Evolutionary conservation across 53 echinoderm and acorn worm genomes (phyloP).

Genomic region (Pentamera pediparva): DNA sequence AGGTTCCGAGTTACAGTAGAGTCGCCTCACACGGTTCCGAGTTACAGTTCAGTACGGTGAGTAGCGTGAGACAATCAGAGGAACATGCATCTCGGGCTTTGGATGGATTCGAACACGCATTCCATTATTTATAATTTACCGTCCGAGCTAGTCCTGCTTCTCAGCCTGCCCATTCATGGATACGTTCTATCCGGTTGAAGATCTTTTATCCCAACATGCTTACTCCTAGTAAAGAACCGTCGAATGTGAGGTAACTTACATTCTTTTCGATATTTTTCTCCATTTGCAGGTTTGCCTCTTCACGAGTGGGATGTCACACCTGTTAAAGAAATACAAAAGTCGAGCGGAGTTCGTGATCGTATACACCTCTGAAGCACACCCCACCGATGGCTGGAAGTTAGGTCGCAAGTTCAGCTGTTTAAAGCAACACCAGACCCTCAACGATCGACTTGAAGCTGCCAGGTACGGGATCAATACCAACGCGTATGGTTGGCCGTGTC

Average conservation of each 20-base stretch:
- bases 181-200: no score
- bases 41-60: no score
- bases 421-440: slow-evolving; percentile 24
- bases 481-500: no score
- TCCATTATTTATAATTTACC: no score
- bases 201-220: background rate
- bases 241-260: background rate
- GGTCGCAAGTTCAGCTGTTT: slow-evolving; percentile 41
- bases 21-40: no score
- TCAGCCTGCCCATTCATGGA: no score
- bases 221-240: background rate
- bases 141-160: no score
- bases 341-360: slow-evolving; percentile 49
- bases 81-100: no score
- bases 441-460: slow-evolving; percentile 21
- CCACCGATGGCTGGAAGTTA: slow-evolving; percentile 47
- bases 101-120: no score
- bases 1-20: no score
- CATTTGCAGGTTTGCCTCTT: slow-evolving; percentile 49
- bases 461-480: no score
- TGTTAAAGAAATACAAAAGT: slow-evolving; percentile 40
- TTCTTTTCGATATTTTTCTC: background rate
- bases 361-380: slow-evolving; percentile 49
- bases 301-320: slow-evolving; percentile 27
- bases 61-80: no score